Base-by-base conservation (phyloP, 1,140 invertebrate genomes). In the Neotoxoptera formosana region DNA sequence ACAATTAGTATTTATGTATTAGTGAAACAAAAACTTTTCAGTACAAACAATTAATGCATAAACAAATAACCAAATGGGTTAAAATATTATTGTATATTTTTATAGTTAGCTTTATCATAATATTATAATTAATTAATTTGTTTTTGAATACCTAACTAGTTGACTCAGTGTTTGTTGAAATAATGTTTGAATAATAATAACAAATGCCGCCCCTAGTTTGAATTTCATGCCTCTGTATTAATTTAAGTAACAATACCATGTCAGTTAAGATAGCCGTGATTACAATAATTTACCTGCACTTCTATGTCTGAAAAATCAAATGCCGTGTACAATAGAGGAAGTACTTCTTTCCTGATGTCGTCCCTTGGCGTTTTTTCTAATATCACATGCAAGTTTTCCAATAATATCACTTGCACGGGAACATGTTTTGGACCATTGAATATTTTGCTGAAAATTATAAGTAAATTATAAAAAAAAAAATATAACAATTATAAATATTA, bases 371-470 rank as follows among this genome's bases (percentile, higher is more conserved):
- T 98, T 95, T 99, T 99, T 94, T 97, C 97, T 94, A 99, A 96
- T 94, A 99, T 97, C 93, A 98, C 96, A 95, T 99, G 98, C 93
- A 99, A 95, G 95, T 99, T 99, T 95, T 99, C 98, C 94, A 99
- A 95, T 81, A 99, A 95, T 41, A 97, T 98, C 2, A 99, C 98
- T 6, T 98, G 98, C 3, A 98, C 98, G 95, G 99, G 97, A 93
- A 98, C 97, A 47, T 98, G 98, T 95, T 98, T 99, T 14, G 98
- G 98, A 93, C 97, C 96, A 94, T 96, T 96, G 95, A 99, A 98
- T 47, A 99, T 96, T 67, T 96, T 95, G 94, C 97, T 97, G 90
- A 51, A 94, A 20, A 60, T 56, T 87, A 53, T 53, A 86, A 11
- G 9, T 34, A 88, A 21, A 21, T 88, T 60, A 90, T n/a, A 45